Conservation (phyloP, 2,113 vertebrate species). For the Lepus americanus region DNA sequence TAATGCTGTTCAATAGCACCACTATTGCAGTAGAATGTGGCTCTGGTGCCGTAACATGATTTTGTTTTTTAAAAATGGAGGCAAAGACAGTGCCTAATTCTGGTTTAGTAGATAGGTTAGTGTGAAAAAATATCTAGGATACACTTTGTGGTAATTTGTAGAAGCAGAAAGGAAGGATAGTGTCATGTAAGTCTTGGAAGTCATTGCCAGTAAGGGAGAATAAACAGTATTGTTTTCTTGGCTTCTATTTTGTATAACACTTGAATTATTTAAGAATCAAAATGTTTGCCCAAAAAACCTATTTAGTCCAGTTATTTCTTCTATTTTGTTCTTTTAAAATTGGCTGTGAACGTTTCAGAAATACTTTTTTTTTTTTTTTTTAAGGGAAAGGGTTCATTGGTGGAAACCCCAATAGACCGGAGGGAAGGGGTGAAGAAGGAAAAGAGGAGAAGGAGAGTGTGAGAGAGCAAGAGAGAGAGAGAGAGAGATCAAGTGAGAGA, state of each 20-base stretch:
- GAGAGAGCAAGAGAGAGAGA: too few relatives aligned
- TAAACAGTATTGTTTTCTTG: not conserved
- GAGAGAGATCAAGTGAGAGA: too few relatives aligned
- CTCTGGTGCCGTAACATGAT: not conserved
- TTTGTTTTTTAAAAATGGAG: constrained; percentile 33
- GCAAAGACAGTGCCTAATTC: not conserved
- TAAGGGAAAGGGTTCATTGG: too few relatives aligned
- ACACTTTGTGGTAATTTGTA: not conserved
- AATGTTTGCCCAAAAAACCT: not conserved
- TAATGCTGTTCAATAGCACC: not conserved
- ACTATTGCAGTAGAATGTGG: not conserved
- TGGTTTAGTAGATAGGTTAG: not conserved
- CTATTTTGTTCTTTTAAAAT: not conserved
- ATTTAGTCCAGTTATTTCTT: not conserved
- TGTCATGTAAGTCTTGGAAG: not conserved
- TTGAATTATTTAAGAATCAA: constrained; percentile 60
- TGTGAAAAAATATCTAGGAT: not conserved
- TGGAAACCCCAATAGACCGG: too few relatives aligned
- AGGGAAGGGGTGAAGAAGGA: too few relatives aligned
- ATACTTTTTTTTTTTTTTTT: not conserved
- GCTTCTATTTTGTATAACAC: not conserved
- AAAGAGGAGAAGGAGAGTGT: too few relatives aligned
- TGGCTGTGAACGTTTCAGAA: not conserved
- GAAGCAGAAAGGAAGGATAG: not conserved
- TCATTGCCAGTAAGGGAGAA: not conserved